These are phyloP conservation scores for Pantherophis vulpinus DNA, from an alignment of 2,797 vertebrate genomes.

Conservation along the genomic window DNA sequence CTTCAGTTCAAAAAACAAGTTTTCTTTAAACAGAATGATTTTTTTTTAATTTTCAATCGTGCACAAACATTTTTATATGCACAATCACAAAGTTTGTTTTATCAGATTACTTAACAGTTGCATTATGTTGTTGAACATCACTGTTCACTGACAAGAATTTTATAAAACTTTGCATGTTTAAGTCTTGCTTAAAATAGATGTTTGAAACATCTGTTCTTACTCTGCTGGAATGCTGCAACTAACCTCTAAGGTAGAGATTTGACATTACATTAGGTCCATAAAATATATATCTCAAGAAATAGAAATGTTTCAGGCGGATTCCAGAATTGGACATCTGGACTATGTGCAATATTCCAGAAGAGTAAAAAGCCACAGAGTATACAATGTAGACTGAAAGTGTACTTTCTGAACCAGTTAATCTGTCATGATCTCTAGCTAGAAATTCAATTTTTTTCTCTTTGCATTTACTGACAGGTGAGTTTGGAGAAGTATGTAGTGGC, in stretches of 20 bases:
- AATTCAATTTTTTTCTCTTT: not conserved
- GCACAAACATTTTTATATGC: not conserved
- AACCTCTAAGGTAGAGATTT: not conserved
- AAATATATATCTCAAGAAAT: not conserved
- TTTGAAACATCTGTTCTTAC: not conserved
- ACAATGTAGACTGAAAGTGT: fast-evolving
- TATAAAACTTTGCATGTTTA: not conserved
- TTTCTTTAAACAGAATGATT: not conserved
- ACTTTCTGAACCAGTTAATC: not conserved
- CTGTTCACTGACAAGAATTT: not conserved
- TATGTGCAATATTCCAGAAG: not conserved
- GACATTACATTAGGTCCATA: not conserved
- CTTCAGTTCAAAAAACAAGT: not conserved
- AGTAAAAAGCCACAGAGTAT: not conserved
- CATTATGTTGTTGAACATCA: not conserved
- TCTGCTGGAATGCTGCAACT: not conserved
- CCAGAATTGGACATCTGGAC: not conserved
- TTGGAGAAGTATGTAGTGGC: slow-evolving; percentile 96
- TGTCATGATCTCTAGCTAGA: not conserved
- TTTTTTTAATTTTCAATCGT: not conserved
- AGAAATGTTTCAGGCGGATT: not conserved
- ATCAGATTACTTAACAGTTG: not conserved
- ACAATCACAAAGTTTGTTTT: not conserved
- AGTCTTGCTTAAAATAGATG: not conserved
- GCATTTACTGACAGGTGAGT: slow-evolving; percentile 80